Evolutionary conservation across 2,888 invertebrate genomes (phyloP), one percentile per base, ranked within the genome.

Genomic region (Drosophila atripex): DNA sequence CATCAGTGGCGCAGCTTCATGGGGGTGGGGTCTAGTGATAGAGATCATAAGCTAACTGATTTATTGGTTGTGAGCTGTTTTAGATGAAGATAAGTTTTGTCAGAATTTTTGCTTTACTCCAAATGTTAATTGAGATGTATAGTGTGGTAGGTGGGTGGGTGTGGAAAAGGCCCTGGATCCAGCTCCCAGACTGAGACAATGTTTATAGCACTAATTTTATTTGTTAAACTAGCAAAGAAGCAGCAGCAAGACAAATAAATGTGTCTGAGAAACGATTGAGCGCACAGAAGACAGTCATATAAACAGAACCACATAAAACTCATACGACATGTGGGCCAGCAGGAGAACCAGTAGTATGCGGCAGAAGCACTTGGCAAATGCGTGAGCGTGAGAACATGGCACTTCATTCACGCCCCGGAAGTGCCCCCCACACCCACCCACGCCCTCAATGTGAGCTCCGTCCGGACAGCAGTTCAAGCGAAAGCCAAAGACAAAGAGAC

Each of bases 181-280:
- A 16, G 30, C 11, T 14, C 9, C 39, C 14, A 12, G 16, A 41
- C 41, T 41, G 30, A 25, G 51, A 49, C 76, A 82, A 86, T 86
- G 85, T 86, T 82, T 82, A 86, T 86, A 71, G 82, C 84, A 84
- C 80, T 82, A 82, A 82, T 82, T 82, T 84, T 86, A 86, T 82
- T 82, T 82, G 87, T 86, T 80, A 77, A 84, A 80, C 84, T 71
- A 77, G 75, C 75, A 35, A 46, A 49, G 23, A 8, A 56, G 23
- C 41, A 38, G 50, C 16, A 52, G 32, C 70, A 45, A 28, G 23
- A 57, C 75, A 71, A 71, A 71, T 74, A 71, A 71, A 74, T 74
- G 75, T 71, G 71, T 74, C 75, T 74, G 43, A 49, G 52, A 74
- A 71, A 54, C 71, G 70, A 74, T 74, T 70, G 70, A 70, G 70